Percentiles rank a stretch among this genome's conserved stretches.
Evolutionary conservation across 2,113 vertebrate genomes (phyloP).

Genomic region (Urocolius indicus): DNA sequence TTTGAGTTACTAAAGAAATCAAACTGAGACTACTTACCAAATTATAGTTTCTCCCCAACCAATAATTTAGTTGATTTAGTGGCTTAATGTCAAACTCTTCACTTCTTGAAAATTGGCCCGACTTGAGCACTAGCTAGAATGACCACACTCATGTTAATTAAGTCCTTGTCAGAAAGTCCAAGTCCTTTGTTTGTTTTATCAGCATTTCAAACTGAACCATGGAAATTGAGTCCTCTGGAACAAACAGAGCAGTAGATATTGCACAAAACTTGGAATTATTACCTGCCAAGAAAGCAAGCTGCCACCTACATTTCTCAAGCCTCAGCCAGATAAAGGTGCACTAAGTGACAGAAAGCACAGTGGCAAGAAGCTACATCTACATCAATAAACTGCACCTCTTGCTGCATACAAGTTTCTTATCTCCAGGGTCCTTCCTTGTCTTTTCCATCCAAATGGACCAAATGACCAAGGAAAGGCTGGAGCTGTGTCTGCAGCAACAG

Average conservation of each 20-base stretch:
- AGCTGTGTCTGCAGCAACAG: background rate
- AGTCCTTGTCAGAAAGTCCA: background rate
- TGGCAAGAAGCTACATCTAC: accelerated
- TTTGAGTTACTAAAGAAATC: conserved; percentile 12
- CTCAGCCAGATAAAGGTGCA: background rate
- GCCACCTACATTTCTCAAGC: background rate
- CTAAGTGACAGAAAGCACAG: background rate
- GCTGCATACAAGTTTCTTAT: accelerated
- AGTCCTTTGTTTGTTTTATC: background rate
- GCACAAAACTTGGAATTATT: background rate
- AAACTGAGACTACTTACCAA: conserved; percentile 5
- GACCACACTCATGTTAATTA: conserved; percentile 63
- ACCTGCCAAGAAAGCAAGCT: background rate
- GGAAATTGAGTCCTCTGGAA: background rate
- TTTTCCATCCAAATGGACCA: background rate
- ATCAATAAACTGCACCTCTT: accelerated
- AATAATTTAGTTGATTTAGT: conserved; percentile 49
- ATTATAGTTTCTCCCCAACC: conserved; percentile 8
- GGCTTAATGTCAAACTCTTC: conserved; percentile 12
- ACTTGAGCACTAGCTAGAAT: background rate
- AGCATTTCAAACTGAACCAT: background rate
- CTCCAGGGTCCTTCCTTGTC: background rate
- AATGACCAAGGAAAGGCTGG: background rate
- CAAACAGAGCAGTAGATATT: background rate
- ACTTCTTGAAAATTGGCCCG: conserved; percentile 43